These are phyloP conservation scores for Lepisosteus osseus DNA, from an alignment of 2,113 vertebrate genomes.

Conservation along the genomic window DNA sequence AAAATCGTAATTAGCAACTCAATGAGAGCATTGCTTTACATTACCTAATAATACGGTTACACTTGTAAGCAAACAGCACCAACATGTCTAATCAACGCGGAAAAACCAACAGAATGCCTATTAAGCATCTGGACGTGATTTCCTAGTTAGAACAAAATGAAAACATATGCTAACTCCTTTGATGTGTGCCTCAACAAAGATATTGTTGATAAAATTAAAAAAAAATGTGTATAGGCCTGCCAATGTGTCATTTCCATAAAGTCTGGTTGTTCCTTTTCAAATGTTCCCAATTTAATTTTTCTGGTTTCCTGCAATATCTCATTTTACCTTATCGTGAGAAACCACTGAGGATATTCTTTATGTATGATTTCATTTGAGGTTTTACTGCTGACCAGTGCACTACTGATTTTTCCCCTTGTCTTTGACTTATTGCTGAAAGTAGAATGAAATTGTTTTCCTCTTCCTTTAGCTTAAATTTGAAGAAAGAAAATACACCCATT, in stretches of 20 bases:
- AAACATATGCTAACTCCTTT: conserved; percentile 77
- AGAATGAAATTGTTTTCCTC: too few species aligned
- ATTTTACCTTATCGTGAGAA: conserved; percentile 75
- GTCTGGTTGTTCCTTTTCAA: conserved; percentile 61
- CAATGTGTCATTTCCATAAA: conserved; percentile 73
- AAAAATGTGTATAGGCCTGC: conserved; percentile 49
- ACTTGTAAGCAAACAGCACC: conserved; percentile 83
- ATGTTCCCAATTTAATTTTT: conserved; percentile 66
- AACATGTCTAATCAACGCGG: conserved; percentile 80
- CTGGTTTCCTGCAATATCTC: conserved; percentile 71
- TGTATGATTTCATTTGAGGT: conserved; percentile 66
- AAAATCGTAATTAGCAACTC: conserved; percentile 77
- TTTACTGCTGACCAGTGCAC: conserved; percentile 61
- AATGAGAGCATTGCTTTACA: conserved; percentile 76
- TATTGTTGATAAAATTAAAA: conserved; percentile 61
- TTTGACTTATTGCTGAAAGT: neutral
- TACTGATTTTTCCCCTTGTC: conserved; percentile 46
- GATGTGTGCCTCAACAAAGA: conserved; percentile 75
- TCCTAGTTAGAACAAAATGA: conserved; percentile 76
- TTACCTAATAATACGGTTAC: conserved; percentile 78
- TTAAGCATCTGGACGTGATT: conserved; percentile 85
- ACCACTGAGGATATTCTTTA: conserved; percentile 64
- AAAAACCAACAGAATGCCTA: conserved; percentile 75
- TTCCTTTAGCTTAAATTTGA: too few species aligned
- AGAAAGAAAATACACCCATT: too few species aligned